phyloP scores from a whole-genome alignment of 2,888 invertebrate species.

The Macaria liturata region DNA sequence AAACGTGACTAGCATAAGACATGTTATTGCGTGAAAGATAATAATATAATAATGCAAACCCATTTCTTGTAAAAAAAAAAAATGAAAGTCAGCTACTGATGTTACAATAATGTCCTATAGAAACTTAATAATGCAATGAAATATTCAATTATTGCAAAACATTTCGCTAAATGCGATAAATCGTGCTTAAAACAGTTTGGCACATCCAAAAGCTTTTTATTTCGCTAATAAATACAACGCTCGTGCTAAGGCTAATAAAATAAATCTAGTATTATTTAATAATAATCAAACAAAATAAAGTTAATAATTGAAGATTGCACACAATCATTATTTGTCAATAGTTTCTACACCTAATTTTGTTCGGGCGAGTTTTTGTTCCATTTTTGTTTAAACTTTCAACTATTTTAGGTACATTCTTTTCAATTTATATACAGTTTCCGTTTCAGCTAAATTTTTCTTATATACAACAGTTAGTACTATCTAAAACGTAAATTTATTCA shows the following conservation, averaged over 20 bases:
- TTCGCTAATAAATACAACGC: slow-evolving; percentile 72
- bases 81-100: slow-evolving; percentile 43
- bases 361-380: slow-evolving; percentile 82
- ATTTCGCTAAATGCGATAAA: slow-evolving; percentile 71
- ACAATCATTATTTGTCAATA: slow-evolving; percentile 58
- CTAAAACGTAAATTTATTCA: slow-evolving; percentile 58
- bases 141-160: slow-evolving; percentile 38
- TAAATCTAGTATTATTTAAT: slow-evolving; percentile 49
- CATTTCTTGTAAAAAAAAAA: too few species aligned
- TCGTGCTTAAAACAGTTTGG: slow-evolving; percentile 75
- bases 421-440: slow-evolving; percentile 69
- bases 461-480: slow-evolving; percentile 77
- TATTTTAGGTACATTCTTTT: slow-evolving; percentile 55
- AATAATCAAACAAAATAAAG: slow-evolving; percentile 56
- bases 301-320: slow-evolving; percentile 72
- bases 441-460: slow-evolving; percentile 65
- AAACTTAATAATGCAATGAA: slow-evolving; percentile 67
- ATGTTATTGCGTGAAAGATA: slow-evolving; percentile 78
- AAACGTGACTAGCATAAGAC: slow-evolving; percentile 81
- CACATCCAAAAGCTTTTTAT: slow-evolving; percentile 78
- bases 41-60: slow-evolving; percentile 1
- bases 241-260: slow-evolving; percentile 72
- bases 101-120: slow-evolving; percentile 51
- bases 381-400: slow-evolving; percentile 66
- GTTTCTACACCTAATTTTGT: slow-evolving; percentile 70